Evolutionary conservation across 2,113 vertebrate species (phyloP).

Genomic region (Bagarius yarrelli): DNA sequence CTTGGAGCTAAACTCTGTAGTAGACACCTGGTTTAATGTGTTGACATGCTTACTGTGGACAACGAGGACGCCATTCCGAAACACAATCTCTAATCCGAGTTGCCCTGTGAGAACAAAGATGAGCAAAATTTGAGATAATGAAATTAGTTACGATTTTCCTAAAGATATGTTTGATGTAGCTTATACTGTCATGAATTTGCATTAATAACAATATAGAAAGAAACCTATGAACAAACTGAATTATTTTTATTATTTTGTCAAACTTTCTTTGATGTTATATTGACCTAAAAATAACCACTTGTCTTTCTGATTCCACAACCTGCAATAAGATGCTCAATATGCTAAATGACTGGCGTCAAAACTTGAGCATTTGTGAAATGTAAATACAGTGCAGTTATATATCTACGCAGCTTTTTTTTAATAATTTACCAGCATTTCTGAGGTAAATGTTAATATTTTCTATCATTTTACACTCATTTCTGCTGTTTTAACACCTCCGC

Average conservation of each 20-base stretch:
- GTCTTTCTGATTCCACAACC: not conserved
- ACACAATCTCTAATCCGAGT: not conserved
- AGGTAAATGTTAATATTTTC: not conserved
- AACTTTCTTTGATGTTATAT: not conserved
- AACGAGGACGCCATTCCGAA: not conserved
- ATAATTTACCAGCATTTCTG: not conserved
- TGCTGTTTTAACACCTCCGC: not conserved
- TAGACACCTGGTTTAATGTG: not conserved
- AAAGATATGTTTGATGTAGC: not conserved
- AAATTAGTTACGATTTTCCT: no score
- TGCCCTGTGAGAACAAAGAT: conserved; percentile 20
- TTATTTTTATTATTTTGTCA: not conserved
- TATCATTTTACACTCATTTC: not conserved
- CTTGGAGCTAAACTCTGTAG: no score
- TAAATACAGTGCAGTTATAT: not conserved
- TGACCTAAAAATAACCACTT: not conserved
- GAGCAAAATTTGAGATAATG: not conserved
- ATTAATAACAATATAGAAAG: not conserved
- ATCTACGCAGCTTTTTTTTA: not conserved
- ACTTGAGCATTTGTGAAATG: not conserved
- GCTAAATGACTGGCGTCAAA: not conserved
- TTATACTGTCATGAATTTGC: not conserved
- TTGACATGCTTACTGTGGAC: conserved; percentile 29
- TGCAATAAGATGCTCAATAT: not conserved
- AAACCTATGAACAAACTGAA: not conserved